These are phyloP conservation scores for Acrobasis suavella DNA, from an alignment of 2,888 invertebrate species.

Conservation along the genomic window DNA sequence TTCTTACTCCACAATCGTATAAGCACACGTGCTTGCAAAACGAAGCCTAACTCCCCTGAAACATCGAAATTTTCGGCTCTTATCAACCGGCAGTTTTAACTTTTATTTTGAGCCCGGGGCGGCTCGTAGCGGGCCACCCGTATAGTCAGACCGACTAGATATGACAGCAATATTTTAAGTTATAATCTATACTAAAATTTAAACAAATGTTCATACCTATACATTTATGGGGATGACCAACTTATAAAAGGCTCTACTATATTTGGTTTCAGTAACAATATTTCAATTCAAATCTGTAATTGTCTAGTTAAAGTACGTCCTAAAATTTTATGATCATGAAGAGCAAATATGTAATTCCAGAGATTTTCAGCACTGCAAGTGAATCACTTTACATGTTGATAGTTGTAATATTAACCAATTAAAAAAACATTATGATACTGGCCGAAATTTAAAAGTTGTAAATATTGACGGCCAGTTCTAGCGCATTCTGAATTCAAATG, in stretches of 20 bases:
- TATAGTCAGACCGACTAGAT: constrained; percentile 36
- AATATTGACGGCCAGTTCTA: constrained; percentile 45
- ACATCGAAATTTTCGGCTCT: constrained; percentile 80
- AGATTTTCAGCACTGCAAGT: too few species aligned
- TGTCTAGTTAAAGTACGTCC: too few species aligned
- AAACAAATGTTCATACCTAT: too few species aligned
- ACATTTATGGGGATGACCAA: not conserved
- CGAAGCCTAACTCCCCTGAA: constrained; percentile 49
- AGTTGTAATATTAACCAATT: too few species aligned
- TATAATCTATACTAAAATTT: not conserved
- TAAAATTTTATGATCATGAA: too few species aligned
- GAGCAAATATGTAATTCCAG: too few species aligned
- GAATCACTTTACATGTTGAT: too few species aligned
- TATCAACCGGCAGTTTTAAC: constrained; percentile 69
- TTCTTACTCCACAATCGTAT: constrained; percentile 33
- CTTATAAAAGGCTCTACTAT: too few species aligned
- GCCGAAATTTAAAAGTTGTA: not conserved
- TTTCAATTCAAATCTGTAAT: too few species aligned
- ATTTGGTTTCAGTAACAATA: too few species aligned
- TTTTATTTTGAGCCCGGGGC: constrained; percentile 77
- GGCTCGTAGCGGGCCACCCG: constrained; percentile 58
- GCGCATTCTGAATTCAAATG: constrained; percentile 34
- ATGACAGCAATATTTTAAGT: constrained; percentile 2
- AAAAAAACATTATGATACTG: not conserved
- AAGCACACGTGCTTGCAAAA: constrained; percentile 28